Conservation (phyloP, 2,113 vertebrate species). For the Brachirus orientalis region DNA sequence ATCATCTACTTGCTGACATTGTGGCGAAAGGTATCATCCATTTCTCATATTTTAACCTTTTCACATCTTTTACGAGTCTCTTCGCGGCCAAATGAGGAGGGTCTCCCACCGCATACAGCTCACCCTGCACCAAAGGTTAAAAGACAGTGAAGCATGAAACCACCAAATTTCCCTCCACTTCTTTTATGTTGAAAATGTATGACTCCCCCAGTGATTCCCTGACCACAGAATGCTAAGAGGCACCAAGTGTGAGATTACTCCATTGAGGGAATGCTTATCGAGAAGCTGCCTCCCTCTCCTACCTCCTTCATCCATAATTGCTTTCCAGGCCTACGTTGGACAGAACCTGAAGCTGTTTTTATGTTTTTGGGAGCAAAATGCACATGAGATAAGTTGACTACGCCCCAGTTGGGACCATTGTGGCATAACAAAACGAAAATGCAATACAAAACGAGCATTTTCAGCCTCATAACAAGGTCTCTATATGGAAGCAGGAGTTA, state of each 20-base stretch:
- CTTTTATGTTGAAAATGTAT: conserved; percentile 52
- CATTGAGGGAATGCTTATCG: conserved; percentile 62
- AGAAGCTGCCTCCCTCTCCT: conserved; percentile 27
- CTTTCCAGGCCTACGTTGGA: conserved; percentile 62
- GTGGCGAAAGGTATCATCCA: conserved; percentile 56
- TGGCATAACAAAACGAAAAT: conserved; percentile 51
- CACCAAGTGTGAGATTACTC: conserved; percentile 51
- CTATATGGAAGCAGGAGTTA: conserved; percentile 43
- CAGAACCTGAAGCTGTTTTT: conserved; percentile 65
- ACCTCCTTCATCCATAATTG: conserved; percentile 71
- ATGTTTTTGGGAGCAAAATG: conserved; percentile 66
- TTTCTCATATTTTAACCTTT: conserved; percentile 73
- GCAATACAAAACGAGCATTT: conserved; percentile 10
- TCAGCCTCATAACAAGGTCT: conserved; percentile 45
- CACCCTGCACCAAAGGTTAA: conserved; percentile 53
- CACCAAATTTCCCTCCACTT: conserved; percentile 25
- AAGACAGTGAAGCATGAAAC: conserved; percentile 52
- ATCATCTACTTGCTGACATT: conserved; percentile 49
- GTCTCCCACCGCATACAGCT: conserved; percentile 12
- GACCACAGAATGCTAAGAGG: conserved; percentile 57
- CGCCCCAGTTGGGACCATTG: conserved; percentile 49
- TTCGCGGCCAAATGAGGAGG: conserved; percentile 18
- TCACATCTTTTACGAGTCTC: conserved; percentile 44
- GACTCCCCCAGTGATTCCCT: conserved; percentile 45
- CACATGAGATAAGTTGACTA: conserved; percentile 63